Conservation (phyloP, 1,140 invertebrate genomes). For the Triops cancriformis region DNA sequence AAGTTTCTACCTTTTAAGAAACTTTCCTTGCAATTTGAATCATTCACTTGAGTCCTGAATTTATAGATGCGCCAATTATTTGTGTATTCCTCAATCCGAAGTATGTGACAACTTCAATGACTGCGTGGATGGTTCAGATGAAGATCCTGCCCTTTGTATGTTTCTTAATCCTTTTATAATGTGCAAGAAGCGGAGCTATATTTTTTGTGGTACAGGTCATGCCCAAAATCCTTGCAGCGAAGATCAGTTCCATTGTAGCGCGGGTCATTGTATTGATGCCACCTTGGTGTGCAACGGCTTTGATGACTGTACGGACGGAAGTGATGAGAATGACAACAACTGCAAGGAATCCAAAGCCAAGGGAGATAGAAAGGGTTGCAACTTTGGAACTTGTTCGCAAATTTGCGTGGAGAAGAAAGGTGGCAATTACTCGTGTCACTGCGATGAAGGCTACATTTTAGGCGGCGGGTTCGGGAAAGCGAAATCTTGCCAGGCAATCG, state of each 20-base stretch:
- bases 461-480: slow-evolving; percentile 31
- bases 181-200: slow-evolving; percentile 30
- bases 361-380: slow-evolving; percentile 22
- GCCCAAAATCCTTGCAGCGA: slow-evolving; percentile 36
- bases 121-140: slow-evolving; percentile 61
- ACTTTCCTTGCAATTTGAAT: too few species aligned
- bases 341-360: slow-evolving; percentile 13
- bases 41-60: neutral
- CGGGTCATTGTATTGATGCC: slow-evolving; percentile 57
- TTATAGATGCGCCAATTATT: slow-evolving; percentile 42
- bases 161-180: slow-evolving; percentile 8
- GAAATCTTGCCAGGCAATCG: slow-evolving; percentile 40
- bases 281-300: slow-evolving; percentile 56
- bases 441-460: slow-evolving; percentile 52
- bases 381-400: slow-evolving; percentile 64
- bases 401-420: slow-evolving; percentile 56
- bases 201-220: neutral
- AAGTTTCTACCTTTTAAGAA: slow-evolving; percentile 24
- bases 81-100: slow-evolving; percentile 41
- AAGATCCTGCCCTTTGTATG: slow-evolving; percentile 37
- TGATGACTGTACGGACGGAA: slow-evolving; percentile 55
- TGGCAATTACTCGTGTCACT: slow-evolving; percentile 53
- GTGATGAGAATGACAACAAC: slow-evolving; percentile 44
- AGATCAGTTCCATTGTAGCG: slow-evolving; percentile 53
- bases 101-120: slow-evolving; percentile 57